A percentile compares a stretch with the other conserved stretches of the same genome.
Conservation (phyloP, 2,797 vertebrate species). For the Synaphobranchus kaupii region DNA sequence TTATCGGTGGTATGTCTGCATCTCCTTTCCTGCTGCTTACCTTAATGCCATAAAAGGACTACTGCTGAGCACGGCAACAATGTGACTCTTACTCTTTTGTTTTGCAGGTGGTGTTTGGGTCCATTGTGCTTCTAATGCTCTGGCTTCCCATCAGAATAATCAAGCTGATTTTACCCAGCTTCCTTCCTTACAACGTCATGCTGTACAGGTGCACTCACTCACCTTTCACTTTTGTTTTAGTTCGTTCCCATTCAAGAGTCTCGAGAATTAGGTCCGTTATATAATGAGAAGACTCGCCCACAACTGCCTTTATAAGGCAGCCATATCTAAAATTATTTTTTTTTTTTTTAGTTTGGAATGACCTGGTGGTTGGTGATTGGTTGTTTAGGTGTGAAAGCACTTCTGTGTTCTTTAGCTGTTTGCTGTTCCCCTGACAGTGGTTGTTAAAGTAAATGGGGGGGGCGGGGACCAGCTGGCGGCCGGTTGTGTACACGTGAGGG, state of each 20-base stretch:
- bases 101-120: conserved; percentile 91
- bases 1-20: conserved; percentile 88
- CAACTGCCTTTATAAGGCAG: not conserved
- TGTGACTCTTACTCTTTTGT: not conserved
- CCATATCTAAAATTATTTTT: not conserved
- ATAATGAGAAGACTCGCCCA: not conserved
- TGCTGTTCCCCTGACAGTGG: not conserved
- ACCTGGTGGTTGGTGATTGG: not conserved
- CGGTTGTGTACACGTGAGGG: conserved; percentile 3
- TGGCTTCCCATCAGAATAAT: conserved; percentile 96
- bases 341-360: not conserved
- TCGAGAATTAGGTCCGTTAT: not conserved
- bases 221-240: not conserved
- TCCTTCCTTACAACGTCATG: conserved; percentile 97
- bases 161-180: conserved; percentile 84
- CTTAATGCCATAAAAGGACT: not conserved
- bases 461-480: not conserved
- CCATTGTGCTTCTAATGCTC: conserved; percentile 94
- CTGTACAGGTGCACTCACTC: conserved; percentile 86
- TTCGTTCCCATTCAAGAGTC: not conserved
- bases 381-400: not conserved
- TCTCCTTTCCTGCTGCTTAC: not conserved
- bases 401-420: not conserved
- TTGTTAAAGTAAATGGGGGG: not conserved
- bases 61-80: not conserved